Base-by-base conservation (phyloP, 2,113 vertebrate species). In the Ceuthmochares aereus region DNA sequence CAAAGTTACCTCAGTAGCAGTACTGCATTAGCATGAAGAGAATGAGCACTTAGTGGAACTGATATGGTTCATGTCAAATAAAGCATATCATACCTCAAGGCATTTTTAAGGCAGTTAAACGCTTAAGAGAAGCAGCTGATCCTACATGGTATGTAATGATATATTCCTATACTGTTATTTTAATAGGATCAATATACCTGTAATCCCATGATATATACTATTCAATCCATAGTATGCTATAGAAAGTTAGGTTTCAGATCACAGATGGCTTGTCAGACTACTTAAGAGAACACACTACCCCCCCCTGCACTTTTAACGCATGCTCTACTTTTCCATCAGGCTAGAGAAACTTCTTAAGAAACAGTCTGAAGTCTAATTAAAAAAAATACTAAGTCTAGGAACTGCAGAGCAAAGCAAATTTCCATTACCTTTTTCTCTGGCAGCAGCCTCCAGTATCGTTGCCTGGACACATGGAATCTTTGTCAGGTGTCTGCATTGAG, bases 401-500 rank as follows among this genome's bases (percentile, higher is more conserved):
- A 73, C 30, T 72, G 66, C 40, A 76, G 58, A 95, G 27, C 17
- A 54, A 95, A 89, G 49, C 70, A 91, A 82, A 82, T 27, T 93
- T 93, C 70, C 62, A 58, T 79, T 91, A 93, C 74, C 74, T 94
- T 91, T 76, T 76, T 37, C 67, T 81, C 73, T 82, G 80, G 89
- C 59, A 94, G 92, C 67, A 93, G 72, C 30, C 68, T 94, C 92
- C 95, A 89, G 34, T 90, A 96, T 59, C 18, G 3, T 86, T 86
- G 59, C 72, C 83, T 93, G 79, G 83, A 95, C 89, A 93, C 83
- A 95, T 14, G 89, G 84, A 84, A 84, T 87, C 73, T 91, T 92
- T 96, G 72, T 89, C 95, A 91, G 87, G 73, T 92, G 76, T 93
- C 91, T 90, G 86, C 89, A 92, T 6, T 89, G 79, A 80, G 51